Evolutionary conservation across 1,140 invertebrate species (phyloP), one percentile per base, ranked within the genome.

Genomic region (Drosophila obscura): DNA sequence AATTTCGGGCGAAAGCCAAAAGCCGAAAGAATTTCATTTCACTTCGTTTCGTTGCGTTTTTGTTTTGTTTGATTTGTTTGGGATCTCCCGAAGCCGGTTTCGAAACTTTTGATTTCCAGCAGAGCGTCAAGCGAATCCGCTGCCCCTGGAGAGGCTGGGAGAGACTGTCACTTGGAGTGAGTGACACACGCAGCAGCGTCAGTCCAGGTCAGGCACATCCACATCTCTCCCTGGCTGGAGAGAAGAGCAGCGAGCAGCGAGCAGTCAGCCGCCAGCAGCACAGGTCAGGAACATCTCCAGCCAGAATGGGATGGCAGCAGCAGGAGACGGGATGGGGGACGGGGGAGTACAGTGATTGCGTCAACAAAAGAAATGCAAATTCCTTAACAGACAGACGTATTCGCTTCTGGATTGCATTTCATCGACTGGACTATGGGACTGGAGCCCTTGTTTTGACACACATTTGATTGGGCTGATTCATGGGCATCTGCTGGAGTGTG

Each of bases 351-450:
- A 61, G 73, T 44, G 35, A 58, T 15, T 53, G 22, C 31, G 53
- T 39, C 35, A 53, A 67, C 67, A 85, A 78, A 87, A 68, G 59
- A 75, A 78, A 78, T 82, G 55, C 67, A 84, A 84, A 84, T 79
- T 11, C 48, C 73, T 51, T 51, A 43, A 49, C 9, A 24, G 31
- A 61, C 5, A 13, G 16, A 45, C 19, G 3, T 41, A 11, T 24
- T 43, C 50, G 15, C 24, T 24, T 59, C 68, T 56, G 49, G 26
- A 41, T 66, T 59, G 31, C 16, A 45, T 45, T 31, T 45, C 28
- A 9, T 13, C 41, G 24, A 45, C 55, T 75, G 51, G 64, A 82
- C 80, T 79, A 85, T 84, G 62, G 51, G 57, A 13, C 11, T 2
- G 35, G 11, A 13, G 52, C 53, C 46, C 45, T 49, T 52, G 52